Base-by-base conservation (phyloP, 2,888 invertebrate genomes). In the Xanthia togata region DNA sequence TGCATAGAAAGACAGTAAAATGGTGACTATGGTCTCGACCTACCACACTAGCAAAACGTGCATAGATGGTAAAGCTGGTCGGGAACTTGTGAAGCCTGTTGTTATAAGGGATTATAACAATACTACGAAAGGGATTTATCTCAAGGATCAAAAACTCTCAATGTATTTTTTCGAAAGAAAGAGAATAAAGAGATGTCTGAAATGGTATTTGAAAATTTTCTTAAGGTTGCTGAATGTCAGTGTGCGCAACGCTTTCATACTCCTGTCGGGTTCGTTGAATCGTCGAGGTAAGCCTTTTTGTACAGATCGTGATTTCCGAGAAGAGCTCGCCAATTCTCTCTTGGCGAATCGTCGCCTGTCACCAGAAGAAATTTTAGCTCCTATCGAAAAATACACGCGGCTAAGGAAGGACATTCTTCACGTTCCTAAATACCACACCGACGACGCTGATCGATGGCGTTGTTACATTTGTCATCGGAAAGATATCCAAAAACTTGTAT, bases 41-140 rank as follows among this genome's bases (percentile, higher is more conserved):
- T 63, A 63, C 23, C 62, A 63, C 62, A 63, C 23, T 23, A 38
- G 14, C 62, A 4, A 38, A 38, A 38, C 12, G 23, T 63, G 6
- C 38, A 38, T 38, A 63, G 62, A n/a, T 38, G 1, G 4, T 63
- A 35, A 35, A 35, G 23, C 35, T 62, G 35, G 35, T 62, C 60
- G 23, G 23, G 23, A 38, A n/a, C 14, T 38, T 38, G 23, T 38
- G n/a, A 14, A n/a, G 14, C 62, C 38, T 14, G 14, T 38, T 38
- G 12, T 63, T 63, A 63, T 63, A 38, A 63, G 62, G 62, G 62
- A 63, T 63, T 38, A 63, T 38, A 63, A 63, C 38, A 23, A n/a
- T 14, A 63, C 6, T n/a, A 38, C n/a, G 62, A 38, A n/a, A 63
- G 38, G 38, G 8, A 4, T 63, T 63, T 38, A 63, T 38, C 62